Conservation (phyloP, 2,113 vertebrate species). For the Junco hyemalis region DNA sequence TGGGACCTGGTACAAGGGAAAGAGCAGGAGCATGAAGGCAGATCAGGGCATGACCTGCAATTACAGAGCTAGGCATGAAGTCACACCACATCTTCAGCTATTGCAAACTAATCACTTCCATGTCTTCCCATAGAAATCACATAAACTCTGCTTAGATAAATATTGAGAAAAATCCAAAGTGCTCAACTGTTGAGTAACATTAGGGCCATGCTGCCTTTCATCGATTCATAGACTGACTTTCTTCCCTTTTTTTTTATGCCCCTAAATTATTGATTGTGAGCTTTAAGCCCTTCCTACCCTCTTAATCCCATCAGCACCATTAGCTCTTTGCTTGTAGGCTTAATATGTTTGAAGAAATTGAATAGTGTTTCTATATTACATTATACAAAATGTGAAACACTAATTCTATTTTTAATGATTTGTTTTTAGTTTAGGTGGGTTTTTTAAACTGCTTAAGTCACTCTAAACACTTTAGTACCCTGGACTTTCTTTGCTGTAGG, state of each 20-base stretch:
- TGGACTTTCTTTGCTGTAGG: not conserved
- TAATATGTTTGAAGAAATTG: not conserved
- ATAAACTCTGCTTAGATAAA: not conserved
- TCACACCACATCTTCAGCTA: not conserved
- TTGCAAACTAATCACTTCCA: not conserved
- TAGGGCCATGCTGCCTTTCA: slow-evolving; percentile 8
- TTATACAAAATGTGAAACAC: not conserved
- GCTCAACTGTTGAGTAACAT: not conserved
- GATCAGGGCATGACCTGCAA: not conserved
- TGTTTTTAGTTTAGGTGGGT: not conserved
- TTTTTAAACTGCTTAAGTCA: not conserved
- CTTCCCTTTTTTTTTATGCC: slow-evolving; percentile 2
- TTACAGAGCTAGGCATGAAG: not conserved
- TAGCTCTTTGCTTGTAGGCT: slow-evolving; percentile 21
- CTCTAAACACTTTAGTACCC: not conserved
- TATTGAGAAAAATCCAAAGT: not conserved
- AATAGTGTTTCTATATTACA: not conserved
- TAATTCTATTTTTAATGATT: slow-evolving; percentile 43
- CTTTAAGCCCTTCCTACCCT: not conserved
- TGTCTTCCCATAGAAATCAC: not conserved
- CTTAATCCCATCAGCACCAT: slow-evolving; percentile 38
- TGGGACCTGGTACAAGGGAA: not conserved
- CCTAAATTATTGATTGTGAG: slow-evolving; percentile 19
- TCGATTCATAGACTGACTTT: not conserved
- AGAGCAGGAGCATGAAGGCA: not conserved